Base-by-base conservation (phyloP, 92 coral and sea anemone species). In the Epizoanthus fatuus region DNA sequence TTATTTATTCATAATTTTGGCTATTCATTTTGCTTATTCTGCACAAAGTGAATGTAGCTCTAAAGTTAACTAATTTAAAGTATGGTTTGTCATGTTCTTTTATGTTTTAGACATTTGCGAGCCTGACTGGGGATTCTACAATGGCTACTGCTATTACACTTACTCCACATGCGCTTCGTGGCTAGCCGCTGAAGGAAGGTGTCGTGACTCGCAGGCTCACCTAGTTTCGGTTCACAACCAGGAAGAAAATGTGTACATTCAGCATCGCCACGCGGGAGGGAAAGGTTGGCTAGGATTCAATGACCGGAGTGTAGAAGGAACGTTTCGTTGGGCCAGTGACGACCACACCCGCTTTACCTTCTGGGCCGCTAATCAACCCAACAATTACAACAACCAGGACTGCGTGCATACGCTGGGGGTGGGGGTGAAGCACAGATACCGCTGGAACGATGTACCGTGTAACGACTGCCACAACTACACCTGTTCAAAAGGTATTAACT, bases 401-500 rank as follows among this genome's bases (percentile, higher is more conserved):
- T 90, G 93, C 39, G 93, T 90, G 22, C 93, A 90, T 45, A 86
- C 93, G 19, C 64, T 90, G 17, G 93, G 93, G 37, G 44, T 74
- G 29, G 49, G 37, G n/a, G 79, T 85, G 56, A 59, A 76, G 45
- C 59, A 76, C 14, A 76, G 68, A 10, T 86, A 84, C 54, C 70
- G 60, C 78, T 90, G 93, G 93, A 90, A 90, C 59, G 93, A 90
- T 54, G 93, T 90, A 19, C 52, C 55, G 8, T 90, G 93, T 45
- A 25, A 57, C 58, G 87, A 55, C 37, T 90, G 93, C n/a, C 90
- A 90, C 35, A 90, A 90, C 65, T 90, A 79, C 75, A 90, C 93
- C 5, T 90, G 90, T 49, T 55, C 58, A 32, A 87, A 90, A 49
- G 93, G 90, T 90, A 59, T 4, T 25, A 55, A n/a, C n/a, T n/a